These are phyloP conservation scores for Boulengeromyrus knoepffleri DNA, from an alignment of 2,113 vertebrate genomes.

Conservation along the genomic window DNA sequence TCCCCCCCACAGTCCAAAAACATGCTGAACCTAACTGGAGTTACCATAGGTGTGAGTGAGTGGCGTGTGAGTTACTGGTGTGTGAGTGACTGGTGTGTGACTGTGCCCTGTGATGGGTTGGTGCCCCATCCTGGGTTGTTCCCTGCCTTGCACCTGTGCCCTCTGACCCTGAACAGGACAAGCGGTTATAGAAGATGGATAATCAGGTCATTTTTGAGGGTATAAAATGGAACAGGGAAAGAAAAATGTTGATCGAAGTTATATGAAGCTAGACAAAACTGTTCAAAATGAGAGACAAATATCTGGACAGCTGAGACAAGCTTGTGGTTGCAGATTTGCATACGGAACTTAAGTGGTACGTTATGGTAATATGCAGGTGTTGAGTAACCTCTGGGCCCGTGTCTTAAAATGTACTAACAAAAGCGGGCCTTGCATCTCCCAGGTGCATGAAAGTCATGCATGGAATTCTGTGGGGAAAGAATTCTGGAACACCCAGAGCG, in stretches of 20 bases:
- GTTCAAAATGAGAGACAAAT: not conserved
- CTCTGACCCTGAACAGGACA: not conserved
- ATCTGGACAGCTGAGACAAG: not conserved
- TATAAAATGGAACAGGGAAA: not conserved
- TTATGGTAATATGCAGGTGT: constrained; percentile 3
- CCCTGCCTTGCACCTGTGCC: no score
- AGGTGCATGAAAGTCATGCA: not conserved
- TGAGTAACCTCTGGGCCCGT: not conserved
- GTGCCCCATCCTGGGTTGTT: not conserved
- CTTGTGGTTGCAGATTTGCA: constrained; percentile 9
- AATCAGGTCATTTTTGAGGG: not conserved
- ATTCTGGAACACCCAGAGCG: not conserved
- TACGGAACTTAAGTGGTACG: not conserved
- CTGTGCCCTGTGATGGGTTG: not conserved
- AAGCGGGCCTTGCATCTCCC: not conserved
- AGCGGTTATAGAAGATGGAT: not conserved
- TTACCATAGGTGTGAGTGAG: not conserved
- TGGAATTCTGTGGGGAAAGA: not conserved
- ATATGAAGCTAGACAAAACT: not conserved
- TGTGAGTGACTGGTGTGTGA: not conserved
- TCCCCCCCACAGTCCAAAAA: not conserved
- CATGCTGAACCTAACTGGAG: not conserved
- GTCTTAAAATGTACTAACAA: not conserved
- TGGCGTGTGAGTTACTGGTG: no score
- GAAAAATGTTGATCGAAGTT: not conserved